A percentile compares a stretch with the other conserved stretches of the same genome.
phyloP scores from a whole-genome alignment of 2,888 invertebrate genomes.

The Ellobium chinense region DNA sequence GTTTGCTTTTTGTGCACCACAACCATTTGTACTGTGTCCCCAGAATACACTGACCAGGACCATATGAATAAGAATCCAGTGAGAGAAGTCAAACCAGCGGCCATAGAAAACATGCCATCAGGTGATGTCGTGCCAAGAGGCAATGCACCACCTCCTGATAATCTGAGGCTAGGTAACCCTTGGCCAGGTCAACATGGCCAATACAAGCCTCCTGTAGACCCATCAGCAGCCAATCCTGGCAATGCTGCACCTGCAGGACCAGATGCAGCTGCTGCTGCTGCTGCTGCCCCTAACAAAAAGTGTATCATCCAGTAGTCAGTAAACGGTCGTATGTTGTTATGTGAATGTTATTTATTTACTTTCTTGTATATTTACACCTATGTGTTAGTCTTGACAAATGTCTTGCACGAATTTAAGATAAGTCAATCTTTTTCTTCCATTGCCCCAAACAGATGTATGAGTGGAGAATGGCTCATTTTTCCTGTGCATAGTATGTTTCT shows the following conservation, averaged over 20 bases:
- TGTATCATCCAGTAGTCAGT: constrained; percentile 13
- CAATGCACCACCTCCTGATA: constrained; percentile 30
- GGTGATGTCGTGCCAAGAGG: constrained; percentile 19
- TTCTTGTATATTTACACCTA: too few species aligned
- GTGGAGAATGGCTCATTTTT: too few species aligned
- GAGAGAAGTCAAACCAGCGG: constrained; percentile 8
- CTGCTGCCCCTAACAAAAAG: not conserved
- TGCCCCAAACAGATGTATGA: too few species aligned
- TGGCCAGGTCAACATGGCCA: not conserved
- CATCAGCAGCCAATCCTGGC: not conserved
- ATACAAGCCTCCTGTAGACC: not conserved
- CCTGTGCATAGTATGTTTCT: too few species aligned
- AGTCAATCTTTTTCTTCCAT: too few species aligned
- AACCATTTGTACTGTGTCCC: not conserved
- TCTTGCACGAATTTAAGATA: too few species aligned
- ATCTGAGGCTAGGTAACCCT: constrained; percentile 34
- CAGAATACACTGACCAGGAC: constrained; percentile 41
- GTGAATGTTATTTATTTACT: too few species aligned
- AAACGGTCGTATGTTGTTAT: too few species aligned
- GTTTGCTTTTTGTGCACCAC: not conserved
- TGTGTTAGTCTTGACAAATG: too few species aligned
- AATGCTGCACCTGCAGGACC: not conserved
- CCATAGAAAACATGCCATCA: constrained; percentile 38
- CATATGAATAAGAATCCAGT: not conserved
- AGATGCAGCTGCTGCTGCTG: not conserved